Conservation (phyloP, 2,797 vertebrate genomes). For the Spea hammondii region DNA sequence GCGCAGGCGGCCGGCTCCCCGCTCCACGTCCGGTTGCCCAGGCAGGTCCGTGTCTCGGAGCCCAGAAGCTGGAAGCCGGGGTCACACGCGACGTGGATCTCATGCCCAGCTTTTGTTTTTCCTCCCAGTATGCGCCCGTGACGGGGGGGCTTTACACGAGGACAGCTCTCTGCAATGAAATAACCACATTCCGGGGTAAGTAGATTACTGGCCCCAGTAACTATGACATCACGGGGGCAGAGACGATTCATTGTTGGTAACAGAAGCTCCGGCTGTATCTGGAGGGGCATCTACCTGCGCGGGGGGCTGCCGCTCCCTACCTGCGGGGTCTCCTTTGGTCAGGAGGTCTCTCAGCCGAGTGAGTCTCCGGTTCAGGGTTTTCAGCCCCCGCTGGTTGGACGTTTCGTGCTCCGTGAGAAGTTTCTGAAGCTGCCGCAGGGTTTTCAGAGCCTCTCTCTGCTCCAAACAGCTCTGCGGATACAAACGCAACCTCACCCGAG, state of each 20-base stretch:
- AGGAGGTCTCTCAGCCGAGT: slow-evolving; percentile 70
- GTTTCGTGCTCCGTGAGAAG: slow-evolving; percentile 78
- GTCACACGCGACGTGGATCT: slow-evolving; percentile 78
- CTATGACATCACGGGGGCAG: too few species aligned
- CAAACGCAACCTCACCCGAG: background rate
- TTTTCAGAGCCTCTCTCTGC: slow-evolving; percentile 69
- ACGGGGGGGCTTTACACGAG: slow-evolving; percentile 61
- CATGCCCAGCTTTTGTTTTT: slow-evolving; percentile 69
- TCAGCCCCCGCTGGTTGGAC: slow-evolving; percentile 71
- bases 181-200: background rate
- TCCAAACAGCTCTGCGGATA: slow-evolving; percentile 72
- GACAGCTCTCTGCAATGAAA: slow-evolving; percentile 66
- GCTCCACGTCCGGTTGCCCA: slow-evolving; percentile 75
- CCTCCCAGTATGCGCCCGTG: slow-evolving; percentile 75
- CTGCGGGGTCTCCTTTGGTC: slow-evolving; percentile 61
- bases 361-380: slow-evolving; percentile 77
- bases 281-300: background rate
- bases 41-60: slow-evolving; percentile 71
- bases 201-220: too few species aligned
- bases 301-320: slow-evolving; percentile 62
- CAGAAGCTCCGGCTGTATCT: background rate
- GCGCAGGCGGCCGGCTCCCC: slow-evolving; percentile 76
- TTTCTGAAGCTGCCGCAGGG: slow-evolving; percentile 79
- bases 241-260: too few species aligned
- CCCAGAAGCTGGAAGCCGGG: slow-evolving; percentile 74